phyloP scores from a whole-genome alignment of 1,140 invertebrate genomes.

The Patella vulgata region DNA sequence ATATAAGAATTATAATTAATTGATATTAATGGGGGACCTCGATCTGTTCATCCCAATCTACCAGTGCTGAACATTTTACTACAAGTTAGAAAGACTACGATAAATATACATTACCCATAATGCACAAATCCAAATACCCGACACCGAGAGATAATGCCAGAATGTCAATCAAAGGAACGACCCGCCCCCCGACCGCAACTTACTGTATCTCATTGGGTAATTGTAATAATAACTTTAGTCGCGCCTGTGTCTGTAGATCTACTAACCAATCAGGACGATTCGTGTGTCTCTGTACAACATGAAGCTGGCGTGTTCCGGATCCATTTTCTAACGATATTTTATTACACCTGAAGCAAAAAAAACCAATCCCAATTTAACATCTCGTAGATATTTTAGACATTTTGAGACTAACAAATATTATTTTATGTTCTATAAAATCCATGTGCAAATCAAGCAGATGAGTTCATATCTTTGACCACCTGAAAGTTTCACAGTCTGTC shows the following conservation, averaged over 20 bases:
- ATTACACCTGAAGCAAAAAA: conserved; percentile 75
- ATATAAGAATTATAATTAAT: too few relatives aligned
- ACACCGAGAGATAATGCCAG: too few relatives aligned
- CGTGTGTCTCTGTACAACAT: conserved; percentile 74
- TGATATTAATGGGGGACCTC: too few relatives aligned
- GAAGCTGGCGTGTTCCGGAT: conserved; percentile 74
- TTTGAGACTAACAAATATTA: not conserved
- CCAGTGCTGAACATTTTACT: too few relatives aligned
- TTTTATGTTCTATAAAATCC: not conserved
- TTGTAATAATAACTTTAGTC: conserved; percentile 29
- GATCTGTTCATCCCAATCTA: too few relatives aligned
- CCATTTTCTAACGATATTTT: conserved; percentile 84
- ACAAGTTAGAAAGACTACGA: too few relatives aligned
- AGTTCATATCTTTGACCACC: too few relatives aligned
- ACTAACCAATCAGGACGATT: conserved; percentile 73
- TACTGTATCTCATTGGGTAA: conserved; percentile 34
- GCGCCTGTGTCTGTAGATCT: conserved; percentile 36
- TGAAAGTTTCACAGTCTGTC: too few relatives aligned
- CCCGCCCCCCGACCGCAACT: conserved; percentile 21
- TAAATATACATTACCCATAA: not conserved
- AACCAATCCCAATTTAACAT: conserved; percentile 70
- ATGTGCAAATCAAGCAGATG: too few relatives aligned
- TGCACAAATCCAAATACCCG: not conserved
- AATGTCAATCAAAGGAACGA: too few relatives aligned
- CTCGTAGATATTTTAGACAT: too few relatives aligned